Conservation (phyloP, 2,797 vertebrate genomes). For the Microcaecilia unicolor region DNA sequence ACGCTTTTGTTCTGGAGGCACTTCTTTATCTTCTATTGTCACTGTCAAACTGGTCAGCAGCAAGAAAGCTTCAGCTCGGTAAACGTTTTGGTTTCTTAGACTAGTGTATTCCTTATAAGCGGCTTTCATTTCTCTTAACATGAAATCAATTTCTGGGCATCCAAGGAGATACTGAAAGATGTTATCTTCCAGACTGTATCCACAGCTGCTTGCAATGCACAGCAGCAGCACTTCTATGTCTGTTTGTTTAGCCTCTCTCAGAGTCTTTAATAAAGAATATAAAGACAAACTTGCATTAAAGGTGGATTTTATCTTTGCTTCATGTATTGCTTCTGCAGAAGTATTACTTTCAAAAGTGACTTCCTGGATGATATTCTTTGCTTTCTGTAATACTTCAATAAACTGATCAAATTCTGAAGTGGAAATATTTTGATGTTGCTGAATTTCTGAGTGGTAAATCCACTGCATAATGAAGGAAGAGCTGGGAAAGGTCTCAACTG, state of each 20-base stretch:
- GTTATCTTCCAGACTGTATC: conserved; percentile 17
- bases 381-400: conserved; percentile 6
- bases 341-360: not conserved
- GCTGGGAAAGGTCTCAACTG: conserved; percentile 23
- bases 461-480: conserved; percentile 22
- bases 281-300: not conserved
- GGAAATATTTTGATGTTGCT: accelerated
- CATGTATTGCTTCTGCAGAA: not conserved
- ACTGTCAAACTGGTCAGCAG: conserved; percentile 25
- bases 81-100: conserved; percentile 15
- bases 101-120: conserved; percentile 14
- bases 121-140: conserved; percentile 14
- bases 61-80: conserved; percentile 36
- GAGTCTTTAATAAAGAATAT: conserved; percentile 15
- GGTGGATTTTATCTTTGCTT: conserved; percentile 19
- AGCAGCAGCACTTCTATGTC: conserved; percentile 31
- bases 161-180: conserved; percentile 34
- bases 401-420: conserved; percentile 15
- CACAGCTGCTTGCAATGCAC: conserved; percentile 13
- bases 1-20: conserved; percentile 24
- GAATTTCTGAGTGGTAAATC: not conserved
- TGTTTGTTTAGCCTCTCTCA: conserved; percentile 5
- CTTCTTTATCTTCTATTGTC: accelerated
- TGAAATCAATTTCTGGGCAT: conserved; percentile 24
- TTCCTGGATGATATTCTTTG: conserved; percentile 1